Evolutionary conservation across 2,113 vertebrate genomes (phyloP).

Genomic region (Excalfactoria chinensis): DNA sequence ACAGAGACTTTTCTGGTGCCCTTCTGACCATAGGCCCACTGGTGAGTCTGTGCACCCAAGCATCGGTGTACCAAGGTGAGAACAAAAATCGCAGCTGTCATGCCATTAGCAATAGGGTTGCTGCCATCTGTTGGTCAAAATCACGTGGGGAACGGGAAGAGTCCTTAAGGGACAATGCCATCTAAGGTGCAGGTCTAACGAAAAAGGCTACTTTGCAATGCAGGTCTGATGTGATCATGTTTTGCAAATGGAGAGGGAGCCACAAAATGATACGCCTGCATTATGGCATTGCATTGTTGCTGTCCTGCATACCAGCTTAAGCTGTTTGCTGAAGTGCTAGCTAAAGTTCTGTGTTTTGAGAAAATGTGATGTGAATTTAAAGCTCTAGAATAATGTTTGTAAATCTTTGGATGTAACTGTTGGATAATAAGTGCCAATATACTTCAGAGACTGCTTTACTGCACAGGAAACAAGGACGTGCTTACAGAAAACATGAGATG

Average conservation of each 20-base stretch:
- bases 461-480: background rate
- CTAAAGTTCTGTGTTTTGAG: background rate
- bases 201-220: background rate
- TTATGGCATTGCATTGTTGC: background rate
- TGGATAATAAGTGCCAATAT: background rate
- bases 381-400: background rate
- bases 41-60: background rate
- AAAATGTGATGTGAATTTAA: background rate
- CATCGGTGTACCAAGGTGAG: background rate
- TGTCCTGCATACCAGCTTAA: background rate
- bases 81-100: background rate
- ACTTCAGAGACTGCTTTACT: background rate
- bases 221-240: background rate
- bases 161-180: constrained; percentile 5
- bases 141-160: constrained; percentile 10
- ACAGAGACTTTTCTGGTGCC: background rate
- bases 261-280: background rate
- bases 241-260: rapidly evolving
- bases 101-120: constrained; percentile 60
- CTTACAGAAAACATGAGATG: background rate
- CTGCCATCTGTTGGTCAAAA: constrained; percentile 78
- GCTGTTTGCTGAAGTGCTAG: background rate
- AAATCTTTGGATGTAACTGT: background rate
- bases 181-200: background rate
- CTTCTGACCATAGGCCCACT: background rate